Evolutionary conservation across 2,888 invertebrate genomes (phyloP), one percentile per base, ranked within the genome.

Genomic region (Himalopsyche japonica): DNA sequence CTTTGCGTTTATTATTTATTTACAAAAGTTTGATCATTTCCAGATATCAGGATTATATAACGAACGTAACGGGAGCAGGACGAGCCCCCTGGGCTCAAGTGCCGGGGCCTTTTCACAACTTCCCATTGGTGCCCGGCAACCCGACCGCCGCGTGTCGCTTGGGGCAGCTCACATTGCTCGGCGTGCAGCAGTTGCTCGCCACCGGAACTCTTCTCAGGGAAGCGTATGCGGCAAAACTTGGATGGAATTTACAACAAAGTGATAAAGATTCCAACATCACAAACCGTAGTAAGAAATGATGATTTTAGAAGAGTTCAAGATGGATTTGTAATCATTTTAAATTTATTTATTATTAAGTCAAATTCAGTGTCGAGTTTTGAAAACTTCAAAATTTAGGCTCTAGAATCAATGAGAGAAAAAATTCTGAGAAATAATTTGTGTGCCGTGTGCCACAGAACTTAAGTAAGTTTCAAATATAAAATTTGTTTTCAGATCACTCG

Each of bases 131-230:
- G 15, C 97, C 97, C 1, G 85, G 82, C 89, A 80, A 90, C 10
- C 84, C 85, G 1, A 79, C 93, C 76, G 94, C 93, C 0, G 94
- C 94, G 86, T 98, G 98, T 89, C 94, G 95, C n/a, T 91, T 96
- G 18, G 97, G 97, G 0, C 97, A 98, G 88, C 92, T 99, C 83
- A 98, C 98, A 0, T 95, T 95, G 12, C 91, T 95, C 78, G 98
- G 98, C 0, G 93, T 97, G 2, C 92, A 95, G 48, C 98, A 98
- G 90, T 94, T 98, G 88, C 90, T 98, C 32, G 94, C 94, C 87
- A 94, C 97, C 18, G 98, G 98, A 87, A 91, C 93, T 88, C 91
- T 94, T 34, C 64, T 95, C 30, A 88, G 90, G 82, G 89, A 90
- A 77, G 91, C 89, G 12, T 92, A 92, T 86, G 92, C 92, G 88